A percentile compares a stretch with the other conserved stretches of the same genome.
Conservation (phyloP, 2,797 vertebrate species). For the Mionectes olivaceus region DNA sequence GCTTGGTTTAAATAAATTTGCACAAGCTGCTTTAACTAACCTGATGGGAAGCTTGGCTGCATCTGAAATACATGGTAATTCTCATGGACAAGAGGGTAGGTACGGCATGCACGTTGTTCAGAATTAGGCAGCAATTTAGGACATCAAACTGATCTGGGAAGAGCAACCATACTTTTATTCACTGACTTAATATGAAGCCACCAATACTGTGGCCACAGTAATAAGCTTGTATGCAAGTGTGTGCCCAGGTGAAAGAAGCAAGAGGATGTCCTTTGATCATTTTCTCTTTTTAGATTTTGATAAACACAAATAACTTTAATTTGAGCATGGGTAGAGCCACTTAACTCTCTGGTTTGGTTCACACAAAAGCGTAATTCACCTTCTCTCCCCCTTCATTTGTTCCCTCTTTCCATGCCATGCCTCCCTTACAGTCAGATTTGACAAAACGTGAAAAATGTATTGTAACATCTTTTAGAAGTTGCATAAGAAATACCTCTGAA, state of each 20-base stretch:
- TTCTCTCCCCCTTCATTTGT: background rate
- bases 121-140: conserved; percentile 57
- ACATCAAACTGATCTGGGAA: conserved; percentile 17
- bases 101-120: conserved; percentile 22
- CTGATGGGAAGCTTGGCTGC: conserved; percentile 50
- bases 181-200: background rate
- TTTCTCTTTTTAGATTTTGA: background rate
- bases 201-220: background rate
- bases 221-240: background rate
- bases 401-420: background rate
- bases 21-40: conserved; percentile 66
- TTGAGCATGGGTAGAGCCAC: background rate
- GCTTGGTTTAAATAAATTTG: conserved; percentile 61
- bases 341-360: background rate
- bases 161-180: conserved; percentile 1
- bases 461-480: conserved; percentile 14
- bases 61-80: conserved; percentile 63
- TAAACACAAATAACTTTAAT: background rate
- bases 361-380: background rate
- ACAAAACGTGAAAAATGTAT: conserved; percentile 37
- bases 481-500: background rate
- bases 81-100: conserved; percentile 42
- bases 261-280: background rate
- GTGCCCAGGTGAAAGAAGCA: background rate
- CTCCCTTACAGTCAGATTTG: background rate